Base-by-base conservation (phyloP, 2,888 invertebrate genomes). In the Ptilodon capucinus region DNA sequence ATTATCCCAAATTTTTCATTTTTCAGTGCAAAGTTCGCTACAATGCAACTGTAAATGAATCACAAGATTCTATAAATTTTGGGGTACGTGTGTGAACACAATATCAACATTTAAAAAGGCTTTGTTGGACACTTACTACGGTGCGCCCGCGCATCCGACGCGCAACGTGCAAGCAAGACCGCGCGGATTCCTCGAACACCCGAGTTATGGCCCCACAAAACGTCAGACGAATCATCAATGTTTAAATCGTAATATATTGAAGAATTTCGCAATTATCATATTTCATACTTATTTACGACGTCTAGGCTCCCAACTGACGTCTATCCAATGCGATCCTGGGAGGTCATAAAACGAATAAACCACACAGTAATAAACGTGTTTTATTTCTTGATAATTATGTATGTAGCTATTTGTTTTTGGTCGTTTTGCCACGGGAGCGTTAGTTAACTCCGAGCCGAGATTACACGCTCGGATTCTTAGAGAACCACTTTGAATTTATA, bases 211-310 rank as follows among this genome's bases (percentile, higher is more conserved):
- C 77, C 84, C 80, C 74, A 89, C 90, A 89, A 89, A 89, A 86
- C 88, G 86, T 86, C 90, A 81, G 76, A 66, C 76, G 85, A 82
- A 87, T 89, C 90, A 85, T 90, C 89, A 89, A 89, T 89, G 87
- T 83, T 88, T 81, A 86, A 89, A 89, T 88, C 86, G 87, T 87
- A 88, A 90, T 90, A 89, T 90, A 90, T 89, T 87, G 84, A 84
- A 90, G 90, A 90, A 89, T 90, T 90, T 89, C 74, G 89, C 89
- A 91, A 91, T 91, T 90, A 91, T 90, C 90, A 91, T 91, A 91
- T 87, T 90, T 91, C 90, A 90, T 86, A 84, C 79, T 79, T 86
- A 84, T 91, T 91, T 91, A 91, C 89, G 91, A 90, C 76, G 84
- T 83, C 90, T 91, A 91, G 87, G 86, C 82, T 75, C 61, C 76